These are phyloP conservation scores for Notothenia coriiceps DNA, from an alignment of 2,113 vertebrate genomes.

Conservation along the genomic window DNA sequence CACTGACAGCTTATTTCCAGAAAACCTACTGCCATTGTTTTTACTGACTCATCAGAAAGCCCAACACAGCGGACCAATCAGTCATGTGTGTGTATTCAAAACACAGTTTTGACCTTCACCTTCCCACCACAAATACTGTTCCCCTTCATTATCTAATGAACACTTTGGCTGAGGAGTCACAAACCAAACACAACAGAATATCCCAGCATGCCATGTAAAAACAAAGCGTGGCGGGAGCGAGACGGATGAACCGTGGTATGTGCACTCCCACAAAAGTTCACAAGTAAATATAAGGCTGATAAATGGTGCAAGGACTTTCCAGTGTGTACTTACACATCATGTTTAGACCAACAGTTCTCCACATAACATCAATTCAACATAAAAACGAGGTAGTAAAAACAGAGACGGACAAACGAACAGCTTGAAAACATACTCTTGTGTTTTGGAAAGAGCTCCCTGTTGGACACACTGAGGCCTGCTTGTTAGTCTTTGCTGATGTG, in stretches of 20 bases:
- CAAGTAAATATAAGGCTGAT: conserved; percentile 38
- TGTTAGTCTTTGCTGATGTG: conserved; percentile 19
- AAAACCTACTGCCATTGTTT: conserved; percentile 26
- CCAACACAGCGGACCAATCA: conserved; percentile 33
- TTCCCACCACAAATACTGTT: conserved; percentile 61
- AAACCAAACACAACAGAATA: conserved; percentile 71
- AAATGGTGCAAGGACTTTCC: conserved; percentile 21
- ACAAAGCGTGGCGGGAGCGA: conserved; percentile 37
- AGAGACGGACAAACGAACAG: conserved; percentile 28
- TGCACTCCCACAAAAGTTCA: conserved; percentile 40
- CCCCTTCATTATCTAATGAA: conserved; percentile 67
- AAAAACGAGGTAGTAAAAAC: conserved; percentile 45
- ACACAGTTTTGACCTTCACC: conserved; percentile 70
- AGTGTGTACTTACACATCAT: conserved; percentile 11
- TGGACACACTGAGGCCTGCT: neutral
- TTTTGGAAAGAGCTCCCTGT: conserved; percentile 28
- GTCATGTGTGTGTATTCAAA: conserved; percentile 63
- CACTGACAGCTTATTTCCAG: neutral
- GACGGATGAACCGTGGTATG: conserved; percentile 35
- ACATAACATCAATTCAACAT: conserved; percentile 25
- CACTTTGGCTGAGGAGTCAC: conserved; percentile 54
- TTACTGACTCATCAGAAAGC: conserved; percentile 54
- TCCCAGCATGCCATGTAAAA: conserved; percentile 67
- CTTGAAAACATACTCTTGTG: conserved; percentile 2
- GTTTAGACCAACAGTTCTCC: conserved; percentile 1